Conservation (phyloP, 2,797 vertebrate genomes). For the Scolopax rusticola region DNA sequence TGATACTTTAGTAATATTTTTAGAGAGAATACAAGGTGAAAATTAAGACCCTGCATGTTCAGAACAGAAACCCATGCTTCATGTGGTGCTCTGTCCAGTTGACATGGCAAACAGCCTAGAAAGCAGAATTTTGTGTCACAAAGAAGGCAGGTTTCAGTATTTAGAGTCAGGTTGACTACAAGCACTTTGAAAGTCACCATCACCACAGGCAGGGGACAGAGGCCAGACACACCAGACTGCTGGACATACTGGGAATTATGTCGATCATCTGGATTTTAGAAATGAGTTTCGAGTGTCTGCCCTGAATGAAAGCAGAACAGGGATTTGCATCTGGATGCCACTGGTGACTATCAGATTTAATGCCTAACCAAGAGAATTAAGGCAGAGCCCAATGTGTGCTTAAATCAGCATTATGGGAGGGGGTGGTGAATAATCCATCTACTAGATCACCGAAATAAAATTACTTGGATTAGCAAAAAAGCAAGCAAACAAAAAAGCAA, state of each 20-base stretch:
- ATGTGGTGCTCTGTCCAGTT: background rate
- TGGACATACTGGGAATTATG: conserved; percentile 15
- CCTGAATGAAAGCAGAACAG: conserved; percentile 3
- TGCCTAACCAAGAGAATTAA: conserved; percentile 26
- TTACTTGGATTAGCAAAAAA: background rate
- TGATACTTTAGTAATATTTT: background rate
- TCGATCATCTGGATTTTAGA: conserved; percentile 35
- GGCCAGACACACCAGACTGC: background rate
- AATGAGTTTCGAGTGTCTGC: conserved; percentile 23
- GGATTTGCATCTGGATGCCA: conserved; percentile 40
- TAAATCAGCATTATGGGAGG: background rate
- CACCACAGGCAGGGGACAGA: background rate
- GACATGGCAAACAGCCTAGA: background rate
- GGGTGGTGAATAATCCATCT: background rate
- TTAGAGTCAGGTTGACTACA: background rate
- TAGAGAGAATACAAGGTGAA: background rate
- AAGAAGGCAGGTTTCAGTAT: background rate
- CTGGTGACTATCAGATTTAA: conserved; percentile 1
- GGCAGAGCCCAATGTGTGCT: background rate
- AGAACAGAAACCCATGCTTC: background rate
- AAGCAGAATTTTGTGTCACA: background rate
- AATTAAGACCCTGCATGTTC: background rate
- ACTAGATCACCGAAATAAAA: background rate
- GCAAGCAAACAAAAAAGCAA: background rate
- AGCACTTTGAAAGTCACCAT: background rate